Evolutionary conservation across 2,113 vertebrate genomes (phyloP), one percentile per base, ranked within the genome.

Genomic region (Gymnorhina tibicen): DNA sequence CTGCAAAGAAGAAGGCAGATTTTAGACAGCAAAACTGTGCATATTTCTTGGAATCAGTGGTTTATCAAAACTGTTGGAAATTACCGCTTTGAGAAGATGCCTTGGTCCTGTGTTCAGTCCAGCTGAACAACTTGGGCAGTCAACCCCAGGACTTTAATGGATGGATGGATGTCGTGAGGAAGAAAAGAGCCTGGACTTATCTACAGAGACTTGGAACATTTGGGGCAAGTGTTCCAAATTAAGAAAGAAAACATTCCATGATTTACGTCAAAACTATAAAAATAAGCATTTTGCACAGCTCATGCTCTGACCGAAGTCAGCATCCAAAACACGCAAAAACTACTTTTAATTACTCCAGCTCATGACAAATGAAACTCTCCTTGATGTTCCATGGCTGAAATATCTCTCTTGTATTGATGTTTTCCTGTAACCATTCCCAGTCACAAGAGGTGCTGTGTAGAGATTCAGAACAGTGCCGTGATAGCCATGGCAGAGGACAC

Each of bases 211-310:
- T 93, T 94, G 94, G 95, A 97, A 95, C 90, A 64, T 95, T 95
- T 91, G 91, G 89, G 96, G 81, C 89, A 96, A 98, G 64, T 75
- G 89, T 91, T 97, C 97, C 97, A 97, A 98, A 97, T 98, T 98
- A 96, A 97, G 95, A 97, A 97, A 94, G 96, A 96, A 96, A 98
- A 96, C 97, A 97, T 97, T 98, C 98, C 95, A 96, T 8, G 35
- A 80, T 86, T 96, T 97, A 96, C 72, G 86, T 98, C 97, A 98
- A 96, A 96, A 95, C 95, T 97, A 97, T 96, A 97, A 98, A 98
- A 98, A 98, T 97, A 98, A 98, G 94, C 72, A 74, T 93, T 97
- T 94, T 86, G 72, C 91, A 91, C 52, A 85, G 89, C 93, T 96
- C 95, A 95, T 94, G 91, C 91, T 96, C 96, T 95, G 75, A 95